Percentiles rank a stretch among this genome's conserved stretches.
Evolutionary conservation across 2,888 invertebrate species (phyloP).

Genomic region (Autographa gamma): DNA sequence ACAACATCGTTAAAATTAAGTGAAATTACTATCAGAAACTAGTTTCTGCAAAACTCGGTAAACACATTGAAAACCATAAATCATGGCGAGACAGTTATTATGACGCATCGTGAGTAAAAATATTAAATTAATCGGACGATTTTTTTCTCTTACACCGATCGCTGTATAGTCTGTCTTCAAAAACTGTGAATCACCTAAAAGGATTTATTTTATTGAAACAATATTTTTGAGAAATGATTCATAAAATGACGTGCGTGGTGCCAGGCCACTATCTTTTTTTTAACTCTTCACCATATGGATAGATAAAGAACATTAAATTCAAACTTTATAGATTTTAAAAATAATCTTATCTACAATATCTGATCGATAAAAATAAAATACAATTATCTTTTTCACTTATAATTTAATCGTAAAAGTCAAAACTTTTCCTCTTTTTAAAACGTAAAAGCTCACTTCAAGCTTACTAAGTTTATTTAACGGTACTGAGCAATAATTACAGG

Average conservation of each 20-base stretch:
- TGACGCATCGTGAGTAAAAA: conserved; percentile 33
- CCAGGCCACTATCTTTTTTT: too few relatives aligned
- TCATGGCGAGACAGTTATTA: conserved; percentile 49
- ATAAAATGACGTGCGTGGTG: too few relatives aligned
- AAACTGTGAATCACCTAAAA: conserved; percentile 9
- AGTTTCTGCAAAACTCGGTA: not conserved
- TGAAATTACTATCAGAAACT: conserved; percentile 22
- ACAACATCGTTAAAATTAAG: conserved; percentile 6
- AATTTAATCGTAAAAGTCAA: conserved; percentile 7
- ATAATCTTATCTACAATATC: conserved; percentile 15
- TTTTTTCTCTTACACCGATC: conserved; percentile 37
- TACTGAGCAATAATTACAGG: conserved; percentile 19
- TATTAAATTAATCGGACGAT: conserved; percentile 35
- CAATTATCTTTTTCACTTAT: conserved; percentile 28
- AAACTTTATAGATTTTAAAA: not conserved
- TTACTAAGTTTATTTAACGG: conserved; percentile 24
- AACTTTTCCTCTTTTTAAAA: not conserved
- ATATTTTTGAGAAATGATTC: too few relatives aligned
- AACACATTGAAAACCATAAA: conserved; percentile 36
- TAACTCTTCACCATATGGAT: too few relatives aligned
- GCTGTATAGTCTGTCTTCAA: not conserved
- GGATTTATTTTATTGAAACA: not conserved
- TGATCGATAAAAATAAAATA: conserved; percentile 1
- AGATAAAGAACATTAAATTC: not conserved
- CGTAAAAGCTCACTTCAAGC: conserved; percentile 6